Evolutionary conservation across 2,888 invertebrate genomes (phyloP).

Genomic region (Timandra comae): DNA sequence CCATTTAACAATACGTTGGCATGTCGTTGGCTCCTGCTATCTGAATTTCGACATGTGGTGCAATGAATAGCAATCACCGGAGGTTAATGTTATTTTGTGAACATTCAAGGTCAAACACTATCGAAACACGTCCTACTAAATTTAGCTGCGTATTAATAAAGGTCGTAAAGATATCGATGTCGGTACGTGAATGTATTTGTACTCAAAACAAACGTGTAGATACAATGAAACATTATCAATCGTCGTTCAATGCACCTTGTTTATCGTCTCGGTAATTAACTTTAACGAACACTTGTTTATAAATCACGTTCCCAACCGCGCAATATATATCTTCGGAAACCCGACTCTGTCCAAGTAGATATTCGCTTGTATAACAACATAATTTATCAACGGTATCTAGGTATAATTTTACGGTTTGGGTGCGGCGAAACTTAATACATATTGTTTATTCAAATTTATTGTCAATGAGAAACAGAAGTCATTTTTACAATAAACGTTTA

Average conservation of each 20-base stretch:
- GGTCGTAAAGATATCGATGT: too few relatives aligned
- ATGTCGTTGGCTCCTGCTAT: slow-evolving; percentile 26
- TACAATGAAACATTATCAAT: slow-evolving; percentile 33
- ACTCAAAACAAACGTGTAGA: slow-evolving; percentile 24
- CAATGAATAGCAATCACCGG: too few relatives aligned
- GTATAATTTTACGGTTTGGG: slow-evolving; percentile 12
- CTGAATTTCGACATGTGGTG: slow-evolving; percentile 8
- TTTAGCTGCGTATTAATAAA: too few relatives aligned
- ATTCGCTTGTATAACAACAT: slow-evolving; percentile 20
- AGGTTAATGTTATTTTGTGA: too few relatives aligned
- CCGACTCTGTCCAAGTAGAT: slow-evolving; percentile 13
- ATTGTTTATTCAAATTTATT: neutral
- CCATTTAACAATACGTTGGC: slow-evolving; percentile 52
- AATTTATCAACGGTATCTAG: slow-evolving; percentile 22
- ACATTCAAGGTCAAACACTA: too few relatives aligned
- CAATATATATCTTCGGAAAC: slow-evolving; percentile 23
- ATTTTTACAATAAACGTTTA: neutral
- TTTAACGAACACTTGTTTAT: slow-evolving; percentile 39
- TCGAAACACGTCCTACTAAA: too few relatives aligned
- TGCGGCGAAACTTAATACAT: neutral
- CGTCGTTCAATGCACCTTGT: slow-evolving; percentile 36
- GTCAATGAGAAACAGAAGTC: neutral
- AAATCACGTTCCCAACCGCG: slow-evolving; percentile 31
- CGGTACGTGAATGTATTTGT: too few relatives aligned
- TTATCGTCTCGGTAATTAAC: slow-evolving; percentile 39